Evolutionary conservation across 1,140 invertebrate genomes (phyloP), one percentile per base, ranked within the genome.

Genomic region (Drosophila watanabei): DNA sequence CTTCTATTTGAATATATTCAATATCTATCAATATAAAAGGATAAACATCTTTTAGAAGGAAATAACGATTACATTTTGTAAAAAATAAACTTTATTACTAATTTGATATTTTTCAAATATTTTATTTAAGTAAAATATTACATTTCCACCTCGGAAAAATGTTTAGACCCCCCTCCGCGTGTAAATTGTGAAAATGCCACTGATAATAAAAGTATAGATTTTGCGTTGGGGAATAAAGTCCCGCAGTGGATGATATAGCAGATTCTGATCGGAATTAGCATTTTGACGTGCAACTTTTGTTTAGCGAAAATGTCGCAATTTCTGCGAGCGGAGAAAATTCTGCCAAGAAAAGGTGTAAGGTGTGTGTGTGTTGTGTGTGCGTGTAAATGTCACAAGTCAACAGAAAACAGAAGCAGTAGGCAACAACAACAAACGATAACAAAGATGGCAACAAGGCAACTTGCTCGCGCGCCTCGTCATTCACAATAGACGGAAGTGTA

Each of bases 401-500:
- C 60, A 83, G 68, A 72, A 56, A 70, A 58, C 33, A 70, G 41
- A 72, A 70, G 33, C 54, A 64, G 30, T 18, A 28, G 39, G 43
- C 54, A 51, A 60, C 69, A 51, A 60, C 69, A 83, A 75, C 69
- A 81, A 79, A 80, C 84, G 80, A 87, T 84, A 84, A 88, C 77
- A 79, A 79, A 73, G 75, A 79, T 79, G 76, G 61, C 59, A 77
- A 86, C 57, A 54, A 58, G 48, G 66, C 68, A 71, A 73, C 45
- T 57, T 75, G 71, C 71, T 61, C 37, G 56, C 37, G 56, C 69
- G 70, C 70, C 68, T 61, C 68, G 70, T 65, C 66, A 82, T 85
- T 89, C 86, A 89, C 85, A 89, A 89, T 89, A 89, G 86, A 90
- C 85, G 85, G 85, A 89, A 89, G 85, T 83, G 68, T 85, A 81